Percentiles rank a stretch among this genome's conserved stretches.
phyloP scores from a whole-genome alignment of 1,140 invertebrate genomes.

The Solenopsis fugax region DNA sequence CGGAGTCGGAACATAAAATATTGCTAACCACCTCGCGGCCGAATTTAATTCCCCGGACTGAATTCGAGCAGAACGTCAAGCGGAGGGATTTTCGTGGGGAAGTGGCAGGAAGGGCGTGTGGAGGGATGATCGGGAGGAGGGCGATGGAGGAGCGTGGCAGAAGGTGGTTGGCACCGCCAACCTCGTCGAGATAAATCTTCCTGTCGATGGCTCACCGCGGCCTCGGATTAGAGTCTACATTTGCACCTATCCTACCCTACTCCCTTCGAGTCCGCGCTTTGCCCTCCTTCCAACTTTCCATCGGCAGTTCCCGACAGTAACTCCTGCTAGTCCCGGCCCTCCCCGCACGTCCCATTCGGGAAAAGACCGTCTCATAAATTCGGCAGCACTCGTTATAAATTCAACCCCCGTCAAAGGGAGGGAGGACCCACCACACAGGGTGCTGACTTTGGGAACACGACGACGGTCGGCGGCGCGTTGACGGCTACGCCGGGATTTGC shows the following conservation, averaged over 20 bases:
- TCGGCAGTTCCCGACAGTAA: conserved; percentile 38
- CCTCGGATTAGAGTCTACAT: conserved; percentile 82
- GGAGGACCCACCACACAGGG: neutral
- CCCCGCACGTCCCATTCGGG: conserved; percentile 41
- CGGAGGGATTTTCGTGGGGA: conserved; percentile 60
- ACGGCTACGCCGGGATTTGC: conserved; percentile 48
- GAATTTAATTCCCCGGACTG: conserved; percentile 76
- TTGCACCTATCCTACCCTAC: conserved; percentile 76
- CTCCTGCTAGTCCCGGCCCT: conserved; percentile 32
- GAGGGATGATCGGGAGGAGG: conserved; percentile 7
- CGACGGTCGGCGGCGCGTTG: conserved; percentile 17
- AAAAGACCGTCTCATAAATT: conserved; percentile 80
- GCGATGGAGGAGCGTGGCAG: conserved; percentile 44
- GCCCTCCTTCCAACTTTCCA: conserved; percentile 33
- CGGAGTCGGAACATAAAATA: conserved; percentile 73
- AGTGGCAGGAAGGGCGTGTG: conserved; percentile 38
- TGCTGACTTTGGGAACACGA: conserved; percentile 43
- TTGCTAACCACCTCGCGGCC: conserved; percentile 72
- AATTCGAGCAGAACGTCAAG: conserved; percentile 69
- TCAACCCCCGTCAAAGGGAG: conserved; percentile 70
- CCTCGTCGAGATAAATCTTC: conserved; percentile 81
- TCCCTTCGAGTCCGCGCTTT: conserved; percentile 1
- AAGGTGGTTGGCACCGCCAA: conserved; percentile 58
- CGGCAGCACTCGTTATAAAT: conserved; percentile 76
- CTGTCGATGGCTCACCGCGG: conserved; percentile 82